phyloP scores from a whole-genome alignment of 2,113 vertebrate species.

The Craseonycteris thonglongyai region DNA sequence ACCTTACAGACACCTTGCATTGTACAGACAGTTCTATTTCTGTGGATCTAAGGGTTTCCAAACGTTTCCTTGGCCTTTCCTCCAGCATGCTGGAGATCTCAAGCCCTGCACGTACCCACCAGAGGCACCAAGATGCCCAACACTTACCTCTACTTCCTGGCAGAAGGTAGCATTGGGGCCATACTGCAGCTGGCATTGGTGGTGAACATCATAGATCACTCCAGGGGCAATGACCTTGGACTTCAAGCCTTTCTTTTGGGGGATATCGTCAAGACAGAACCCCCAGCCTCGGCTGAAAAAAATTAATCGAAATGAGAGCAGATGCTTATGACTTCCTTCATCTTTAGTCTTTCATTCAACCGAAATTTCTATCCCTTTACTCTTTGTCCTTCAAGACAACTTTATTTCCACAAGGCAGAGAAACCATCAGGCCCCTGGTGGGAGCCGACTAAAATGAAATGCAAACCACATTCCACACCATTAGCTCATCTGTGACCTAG shows the following conservation, averaged over 20 bases:
- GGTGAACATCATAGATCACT: constrained; percentile 92
- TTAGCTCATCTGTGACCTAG: background rate
- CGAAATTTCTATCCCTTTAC: background rate
- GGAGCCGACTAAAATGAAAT: background rate
- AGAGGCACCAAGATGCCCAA: background rate
- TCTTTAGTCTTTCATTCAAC: background rate
- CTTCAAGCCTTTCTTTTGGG: constrained; percentile 90
- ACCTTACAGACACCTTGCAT: background rate
- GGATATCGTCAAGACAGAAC: constrained; percentile 93
- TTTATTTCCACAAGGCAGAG: background rate
- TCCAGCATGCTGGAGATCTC: background rate
- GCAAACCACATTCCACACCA: background rate
- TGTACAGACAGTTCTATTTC: background rate
- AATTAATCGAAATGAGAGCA: background rate
- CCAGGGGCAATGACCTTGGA: constrained; percentile 91
- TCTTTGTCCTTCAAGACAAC: background rate
- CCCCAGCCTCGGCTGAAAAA: constrained; percentile 92
- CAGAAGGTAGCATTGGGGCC: constrained; percentile 95
- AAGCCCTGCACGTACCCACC: background rate
- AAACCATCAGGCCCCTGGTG: background rate
- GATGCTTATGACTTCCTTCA: background rate
- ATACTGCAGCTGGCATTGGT: constrained; percentile 98
- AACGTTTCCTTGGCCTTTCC: background rate
- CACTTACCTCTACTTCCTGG: constrained; percentile 92
- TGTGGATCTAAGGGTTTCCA: background rate